Evolutionary conservation across 2,113 vertebrate genomes (phyloP).

Genomic region (Kryptolebias marmoratus): DNA sequence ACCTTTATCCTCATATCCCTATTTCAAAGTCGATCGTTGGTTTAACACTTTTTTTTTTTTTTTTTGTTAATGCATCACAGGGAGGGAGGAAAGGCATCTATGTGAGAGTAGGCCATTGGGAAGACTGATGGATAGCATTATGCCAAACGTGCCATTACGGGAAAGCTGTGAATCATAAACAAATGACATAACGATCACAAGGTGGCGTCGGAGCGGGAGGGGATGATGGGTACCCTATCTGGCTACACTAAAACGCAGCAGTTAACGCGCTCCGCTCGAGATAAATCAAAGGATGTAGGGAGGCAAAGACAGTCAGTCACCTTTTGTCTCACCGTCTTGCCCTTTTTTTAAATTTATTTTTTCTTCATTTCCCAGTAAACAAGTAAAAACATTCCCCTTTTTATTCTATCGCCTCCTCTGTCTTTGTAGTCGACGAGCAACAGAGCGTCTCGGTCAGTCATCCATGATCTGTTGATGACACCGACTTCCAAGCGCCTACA

Average conservation of each 20-base stretch:
- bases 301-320: slow-evolving; percentile 28
- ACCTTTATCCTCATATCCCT: slow-evolving; percentile 37
- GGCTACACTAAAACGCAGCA: slow-evolving; percentile 57
- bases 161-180: slow-evolving; percentile 73
- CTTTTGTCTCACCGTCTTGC: slow-evolving; percentile 4
- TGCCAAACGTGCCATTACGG: slow-evolving; percentile 66
- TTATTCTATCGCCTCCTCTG: slow-evolving; percentile 9
- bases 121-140: slow-evolving; percentile 72
- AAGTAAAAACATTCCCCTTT: slow-evolving; percentile 7
- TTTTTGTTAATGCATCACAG: slow-evolving; percentile 53
- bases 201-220: slow-evolving; percentile 52
- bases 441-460: slow-evolving; percentile 49
- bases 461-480: slow-evolving; percentile 66
- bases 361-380: slow-evolving; percentile 21
- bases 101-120: slow-evolving; percentile 61
- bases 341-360: background rate
- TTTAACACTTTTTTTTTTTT: slow-evolving; percentile 55
- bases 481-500: slow-evolving; percentile 50
- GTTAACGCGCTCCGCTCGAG: slow-evolving; percentile 44
- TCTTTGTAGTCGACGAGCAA: slow-evolving; percentile 34
- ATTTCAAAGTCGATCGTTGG: slow-evolving; percentile 67
- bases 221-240: slow-evolving; percentile 56
- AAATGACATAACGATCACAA: slow-evolving; percentile 70
- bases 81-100: slow-evolving; percentile 39
- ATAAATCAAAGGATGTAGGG: slow-evolving; percentile 61